A percentile compares a stretch with the other conserved stretches of the same genome.
phyloP scores from a whole-genome alignment of 1,140 invertebrate genomes.

The Drosophila suzukii region DNA sequence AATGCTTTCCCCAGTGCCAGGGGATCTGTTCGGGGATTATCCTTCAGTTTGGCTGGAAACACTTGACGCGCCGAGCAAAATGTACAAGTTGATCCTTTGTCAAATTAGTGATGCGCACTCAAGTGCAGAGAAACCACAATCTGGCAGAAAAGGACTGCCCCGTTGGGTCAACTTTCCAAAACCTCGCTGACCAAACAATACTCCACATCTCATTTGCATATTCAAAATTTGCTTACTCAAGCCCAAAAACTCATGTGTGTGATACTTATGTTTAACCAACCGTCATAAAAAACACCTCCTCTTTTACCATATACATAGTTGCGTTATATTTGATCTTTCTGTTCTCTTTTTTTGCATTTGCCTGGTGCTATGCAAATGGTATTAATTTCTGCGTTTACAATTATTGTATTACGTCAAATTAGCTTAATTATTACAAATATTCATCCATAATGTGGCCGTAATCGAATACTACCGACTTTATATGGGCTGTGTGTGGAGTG shows the following conservation, averaged over 20 bases:
- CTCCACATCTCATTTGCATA: slow-evolving; percentile 30
- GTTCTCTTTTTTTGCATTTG: slow-evolving; percentile 13
- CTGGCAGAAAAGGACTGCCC: slow-evolving; percentile 33
- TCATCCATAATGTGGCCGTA: slow-evolving; percentile 28
- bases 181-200: slow-evolving; percentile 36
- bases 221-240: slow-evolving; percentile 31
- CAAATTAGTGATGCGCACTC: slow-evolving; percentile 72
- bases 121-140: slow-evolving; percentile 55
- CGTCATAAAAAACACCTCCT: slow-evolving; percentile 5
- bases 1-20: neutral
- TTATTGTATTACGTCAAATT: slow-evolving; percentile 82
- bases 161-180: neutral
- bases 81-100: slow-evolving; percentile 78
- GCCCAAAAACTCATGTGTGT: slow-evolving; percentile 3
- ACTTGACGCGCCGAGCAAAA: slow-evolving; percentile 40
- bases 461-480: slow-evolving; percentile 46
- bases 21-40: slow-evolving; percentile 19
- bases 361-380: slow-evolving; percentile 16
- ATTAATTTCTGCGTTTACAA: slow-evolving; percentile 61
- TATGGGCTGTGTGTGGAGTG: slow-evolving; percentile 2
- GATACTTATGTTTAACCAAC: slow-evolving; percentile 10
- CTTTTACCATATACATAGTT: slow-evolving; percentile 43
- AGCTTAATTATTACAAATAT: slow-evolving; percentile 75
- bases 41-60: slow-evolving; percentile 43
- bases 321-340: slow-evolving; percentile 34